Evolutionary conservation across 2,797 vertebrate species (phyloP).

Genomic region (Taenioides sp.): DNA sequence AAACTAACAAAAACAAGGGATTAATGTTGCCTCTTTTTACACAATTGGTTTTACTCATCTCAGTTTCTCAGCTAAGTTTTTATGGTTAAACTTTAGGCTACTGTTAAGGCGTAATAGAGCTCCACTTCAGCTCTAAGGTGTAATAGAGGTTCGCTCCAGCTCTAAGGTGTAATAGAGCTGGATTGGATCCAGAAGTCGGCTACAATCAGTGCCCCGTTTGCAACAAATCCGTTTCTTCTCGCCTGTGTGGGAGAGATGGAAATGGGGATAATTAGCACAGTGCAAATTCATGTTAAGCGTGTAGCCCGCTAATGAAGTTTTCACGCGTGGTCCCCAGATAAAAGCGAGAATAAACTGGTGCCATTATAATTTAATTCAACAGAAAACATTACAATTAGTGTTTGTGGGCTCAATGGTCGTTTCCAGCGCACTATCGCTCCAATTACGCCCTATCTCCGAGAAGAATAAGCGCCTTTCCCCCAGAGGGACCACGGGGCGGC

Average conservation of each 20-base stretch:
- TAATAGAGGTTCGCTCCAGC: too few species aligned
- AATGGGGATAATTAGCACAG: background rate
- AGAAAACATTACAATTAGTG: slow-evolving; percentile 12
- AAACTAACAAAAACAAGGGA: background rate
- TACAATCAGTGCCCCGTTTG: background rate
- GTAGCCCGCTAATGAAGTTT: background rate
- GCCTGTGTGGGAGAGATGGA: background rate
- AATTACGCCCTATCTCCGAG: slow-evolving; percentile 15
- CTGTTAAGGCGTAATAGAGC: too few species aligned
- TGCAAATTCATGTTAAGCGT: background rate
- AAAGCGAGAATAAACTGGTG: slow-evolving; percentile 9
- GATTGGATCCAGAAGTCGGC: background rate
- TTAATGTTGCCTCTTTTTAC: background rate
- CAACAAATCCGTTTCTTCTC: too few species aligned
- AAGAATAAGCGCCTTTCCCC: slow-evolving; percentile 15
- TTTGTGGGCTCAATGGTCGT: slow-evolving; percentile 5
- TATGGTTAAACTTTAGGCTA: background rate
- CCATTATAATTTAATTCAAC: slow-evolving; percentile 11
- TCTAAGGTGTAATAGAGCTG: background rate
- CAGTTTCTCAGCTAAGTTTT: background rate
- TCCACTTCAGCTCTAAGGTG: too few species aligned
- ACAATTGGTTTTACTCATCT: background rate
- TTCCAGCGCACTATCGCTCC: background rate
- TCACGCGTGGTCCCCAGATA: background rate
- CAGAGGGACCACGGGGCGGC: slow-evolving; percentile 7